Evolutionary conservation across 2,797 vertebrate species (phyloP).

Genomic region (Gadopsis bispinosus): DNA sequence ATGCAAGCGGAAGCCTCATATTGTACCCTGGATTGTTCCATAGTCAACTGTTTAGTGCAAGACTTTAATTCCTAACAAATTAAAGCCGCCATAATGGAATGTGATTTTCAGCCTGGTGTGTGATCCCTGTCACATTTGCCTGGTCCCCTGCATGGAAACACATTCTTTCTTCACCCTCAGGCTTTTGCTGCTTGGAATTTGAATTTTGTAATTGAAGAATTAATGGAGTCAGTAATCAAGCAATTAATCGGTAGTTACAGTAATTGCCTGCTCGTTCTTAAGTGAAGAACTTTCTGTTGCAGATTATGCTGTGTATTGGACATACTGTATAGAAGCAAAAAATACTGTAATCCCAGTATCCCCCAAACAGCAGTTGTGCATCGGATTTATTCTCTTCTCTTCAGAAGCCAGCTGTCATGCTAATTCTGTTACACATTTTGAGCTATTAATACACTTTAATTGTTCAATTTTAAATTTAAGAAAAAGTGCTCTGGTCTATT

Average conservation of each 20-base stretch:
- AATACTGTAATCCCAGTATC: constrained; percentile 32
- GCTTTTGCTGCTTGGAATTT: constrained; percentile 66
- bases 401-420: constrained; percentile 10
- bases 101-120: constrained; percentile 54
- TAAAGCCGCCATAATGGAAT: constrained; percentile 38
- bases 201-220: constrained; percentile 81
- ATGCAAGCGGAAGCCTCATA: constrained; percentile 16
- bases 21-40: constrained; percentile 17
- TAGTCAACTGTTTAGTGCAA: constrained; percentile 26
- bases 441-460: no score
- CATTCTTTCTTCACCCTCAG: constrained; percentile 55
- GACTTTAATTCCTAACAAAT: constrained; percentile 61
- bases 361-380: neutral
- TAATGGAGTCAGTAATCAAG: constrained; percentile 80
- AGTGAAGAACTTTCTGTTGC: constrained; percentile 58
- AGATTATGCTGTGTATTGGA: constrained; percentile 47
- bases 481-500: constrained; percentile 1
- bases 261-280: constrained; percentile 65
- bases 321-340: constrained; percentile 27
- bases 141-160: constrained; percentile 54
- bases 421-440: neutral
- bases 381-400: neutral
- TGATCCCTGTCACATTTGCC: constrained; percentile 67
- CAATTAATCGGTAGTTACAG: constrained; percentile 82
- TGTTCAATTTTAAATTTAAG: neutral